A percentile compares a stretch with the other conserved stretches of the same genome.
phyloP scores from a whole-genome alignment of 2,888 invertebrate species.

The Eugnorisma glareosa region DNA sequence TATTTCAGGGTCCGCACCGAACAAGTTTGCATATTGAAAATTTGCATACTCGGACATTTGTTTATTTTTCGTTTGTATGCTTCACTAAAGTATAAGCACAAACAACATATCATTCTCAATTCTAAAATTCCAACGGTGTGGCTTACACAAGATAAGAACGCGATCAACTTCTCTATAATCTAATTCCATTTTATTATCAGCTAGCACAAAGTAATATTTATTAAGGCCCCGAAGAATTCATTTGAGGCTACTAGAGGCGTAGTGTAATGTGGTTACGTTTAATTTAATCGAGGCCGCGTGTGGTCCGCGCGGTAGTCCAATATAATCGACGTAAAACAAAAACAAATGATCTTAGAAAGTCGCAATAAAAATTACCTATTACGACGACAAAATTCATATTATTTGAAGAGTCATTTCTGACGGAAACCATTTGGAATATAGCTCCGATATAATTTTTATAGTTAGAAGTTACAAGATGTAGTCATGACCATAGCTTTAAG shows the following conservation, averaged over 20 bases:
- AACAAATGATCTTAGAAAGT: constrained; percentile 82
- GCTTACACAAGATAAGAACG: constrained; percentile 67
- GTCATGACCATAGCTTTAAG: constrained; percentile 26
- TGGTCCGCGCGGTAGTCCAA: constrained; percentile 84
- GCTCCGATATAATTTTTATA: constrained; percentile 11
- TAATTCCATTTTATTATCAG: constrained; percentile 75
- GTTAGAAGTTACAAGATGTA: neutral
- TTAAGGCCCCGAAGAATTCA: constrained; percentile 80
- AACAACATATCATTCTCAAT: neutral
- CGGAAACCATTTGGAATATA: constrained; percentile 37
- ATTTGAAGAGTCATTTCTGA: constrained; percentile 67
- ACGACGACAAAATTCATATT: constrained; percentile 75
- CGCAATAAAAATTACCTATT: constrained; percentile 73
- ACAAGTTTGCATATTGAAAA: constrained; percentile 47
- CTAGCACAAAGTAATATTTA: constrained; percentile 80
- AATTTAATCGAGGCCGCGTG: constrained; percentile 87
- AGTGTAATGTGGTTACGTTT: constrained; percentile 85
- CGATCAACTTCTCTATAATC: constrained; percentile 72
- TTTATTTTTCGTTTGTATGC: constrained; percentile 18
- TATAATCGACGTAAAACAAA: constrained; percentile 81
- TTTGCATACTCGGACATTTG: constrained; percentile 31
- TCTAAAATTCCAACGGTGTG: constrained; percentile 17
- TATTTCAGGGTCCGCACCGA: constrained; percentile 54
- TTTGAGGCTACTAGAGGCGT: constrained; percentile 79
- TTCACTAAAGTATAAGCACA: constrained; percentile 8